phyloP scores from a whole-genome alignment of 1,140 invertebrate species.

The Drosophila santomea region DNA sequence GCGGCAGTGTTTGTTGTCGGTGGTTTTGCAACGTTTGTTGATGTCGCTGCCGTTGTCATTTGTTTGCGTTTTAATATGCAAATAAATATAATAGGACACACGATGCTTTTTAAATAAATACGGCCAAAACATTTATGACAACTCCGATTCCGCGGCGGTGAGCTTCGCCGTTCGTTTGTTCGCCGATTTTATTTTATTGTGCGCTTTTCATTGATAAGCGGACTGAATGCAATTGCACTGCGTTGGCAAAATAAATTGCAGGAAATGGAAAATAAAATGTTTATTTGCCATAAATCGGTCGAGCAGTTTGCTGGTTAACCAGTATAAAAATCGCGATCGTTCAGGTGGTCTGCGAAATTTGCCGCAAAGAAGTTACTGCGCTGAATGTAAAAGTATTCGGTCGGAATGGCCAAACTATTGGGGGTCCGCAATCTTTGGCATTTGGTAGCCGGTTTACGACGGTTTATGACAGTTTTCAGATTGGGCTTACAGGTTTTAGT shows the following conservation, averaged over 20 bases:
- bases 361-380: slow-evolving; percentile 13
- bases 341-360: slow-evolving; percentile 15
- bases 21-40: slow-evolving; percentile 34
- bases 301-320: slow-evolving; percentile 48
- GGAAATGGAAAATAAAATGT: slow-evolving; percentile 75
- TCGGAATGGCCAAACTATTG: slow-evolving; percentile 10
- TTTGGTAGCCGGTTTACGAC: slow-evolving; percentile 44
- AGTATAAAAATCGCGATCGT: slow-evolving; percentile 56
- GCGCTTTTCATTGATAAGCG: slow-evolving; percentile 61
- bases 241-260: slow-evolving; percentile 67
- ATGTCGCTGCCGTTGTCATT: slow-evolving; percentile 38
- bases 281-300: slow-evolving; percentile 74
- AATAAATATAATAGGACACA: slow-evolving; percentile 67
- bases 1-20: slow-evolving; percentile 52
- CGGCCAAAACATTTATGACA: slow-evolving; percentile 60
- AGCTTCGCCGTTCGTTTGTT: not conserved
- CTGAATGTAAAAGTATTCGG: slow-evolving; percentile 17
- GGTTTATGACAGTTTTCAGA: slow-evolving; percentile 37
- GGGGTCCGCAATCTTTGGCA: slow-evolving; percentile 35
- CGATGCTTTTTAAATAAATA: slow-evolving; percentile 70
- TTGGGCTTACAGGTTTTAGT: slow-evolving; percentile 32
- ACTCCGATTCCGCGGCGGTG: slow-evolving; percentile 18
- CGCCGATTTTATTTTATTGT: slow-evolving; percentile 41
- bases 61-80: slow-evolving; percentile 75
- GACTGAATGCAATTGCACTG: slow-evolving; percentile 50